Evolutionary conservation across 2,797 vertebrate genomes (phyloP).

Genomic region (Danio kyathit): DNA sequence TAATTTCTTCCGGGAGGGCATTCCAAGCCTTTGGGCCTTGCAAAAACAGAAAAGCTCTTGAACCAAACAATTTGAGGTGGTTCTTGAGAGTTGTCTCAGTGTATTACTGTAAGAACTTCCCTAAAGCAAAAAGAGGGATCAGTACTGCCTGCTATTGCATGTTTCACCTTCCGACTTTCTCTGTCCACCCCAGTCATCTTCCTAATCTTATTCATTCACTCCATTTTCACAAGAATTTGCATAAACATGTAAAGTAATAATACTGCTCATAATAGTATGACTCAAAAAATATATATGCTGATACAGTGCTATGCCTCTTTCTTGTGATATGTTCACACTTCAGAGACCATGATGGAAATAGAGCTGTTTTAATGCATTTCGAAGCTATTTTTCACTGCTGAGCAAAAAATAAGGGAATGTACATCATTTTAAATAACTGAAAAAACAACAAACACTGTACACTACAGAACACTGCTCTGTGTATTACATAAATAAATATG

Average conservation of each 20-base stretch:
- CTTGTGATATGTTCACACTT: neutral
- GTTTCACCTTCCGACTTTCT: neutral
- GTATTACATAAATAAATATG: neutral
- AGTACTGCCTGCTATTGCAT: conserved; percentile 33
- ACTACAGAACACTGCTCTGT: neutral
- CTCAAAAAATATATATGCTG: neutral
- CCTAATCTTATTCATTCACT: conserved; percentile 1
- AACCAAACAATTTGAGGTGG: conserved; percentile 64
- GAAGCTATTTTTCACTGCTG: too few species aligned
- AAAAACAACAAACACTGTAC: neutral
- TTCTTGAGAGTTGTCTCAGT: conserved; percentile 60
- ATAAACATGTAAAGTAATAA: neutral
- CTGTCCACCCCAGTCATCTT: neutral
- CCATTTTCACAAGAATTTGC: neutral
- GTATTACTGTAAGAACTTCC: conserved; percentile 65
- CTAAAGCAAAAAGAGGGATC: conserved; percentile 38
- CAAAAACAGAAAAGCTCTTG: conserved; percentile 64
- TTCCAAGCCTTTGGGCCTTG: conserved; percentile 61
- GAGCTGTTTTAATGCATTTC: too few species aligned
- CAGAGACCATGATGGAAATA: too few species aligned
- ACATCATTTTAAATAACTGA: neutral
- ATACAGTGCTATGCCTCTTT: neutral
- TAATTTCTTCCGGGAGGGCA: conserved; percentile 63
- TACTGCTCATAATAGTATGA: neutral
- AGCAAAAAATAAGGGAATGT: neutral